Base-by-base conservation (phyloP, 2,888 invertebrate species). In the Colostygia pectinataria region DNA sequence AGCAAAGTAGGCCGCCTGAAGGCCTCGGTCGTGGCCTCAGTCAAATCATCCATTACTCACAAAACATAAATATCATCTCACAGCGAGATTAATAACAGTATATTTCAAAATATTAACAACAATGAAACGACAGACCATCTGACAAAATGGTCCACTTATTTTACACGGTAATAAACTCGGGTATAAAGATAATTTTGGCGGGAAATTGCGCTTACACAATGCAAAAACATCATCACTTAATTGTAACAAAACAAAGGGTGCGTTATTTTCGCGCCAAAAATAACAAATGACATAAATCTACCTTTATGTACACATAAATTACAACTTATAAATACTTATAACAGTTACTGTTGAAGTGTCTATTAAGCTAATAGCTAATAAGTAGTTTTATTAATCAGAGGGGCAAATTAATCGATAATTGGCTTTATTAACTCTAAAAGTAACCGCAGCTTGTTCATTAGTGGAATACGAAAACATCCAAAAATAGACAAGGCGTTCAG, bases 161-260 rank as follows among this genome's bases (percentile, higher is more conserved):
- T 46, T 37, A 54, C 52, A 55, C 57, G 48, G 52, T 32, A 44
- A 56, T 60, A 60, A 60, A 55, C 39, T 39, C 41, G 12, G 48
- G 37, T 50, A 60, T 57, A 58, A 60, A 57, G 55, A 60, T 57
- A 57, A 57, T 57, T 57, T 47, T 28, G 47, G 28, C 41, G 47
- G 27, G 46, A 55, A 59, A 55, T 48, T 47, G 55, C 47, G 53
- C 40, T 29, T 41, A 34, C 38, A 54, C 56, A 49, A 52, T 50
- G 48, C 57, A 51, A 48, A 46, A 53, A 57, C 57, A 57, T 57
- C 55, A 59, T 43, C 55, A 53, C 47, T 53, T 57, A 53, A 57
- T 56, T 54, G 48, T 54, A 38, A 43, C 55, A 47, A 45, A 53
- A 57, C 53, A 57, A 59, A 41, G 25, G 14, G 7, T 28, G 32